phyloP scores from a whole-genome alignment of 1,140 invertebrate species.

The Mycetomoellerius zeteki region DNA sequence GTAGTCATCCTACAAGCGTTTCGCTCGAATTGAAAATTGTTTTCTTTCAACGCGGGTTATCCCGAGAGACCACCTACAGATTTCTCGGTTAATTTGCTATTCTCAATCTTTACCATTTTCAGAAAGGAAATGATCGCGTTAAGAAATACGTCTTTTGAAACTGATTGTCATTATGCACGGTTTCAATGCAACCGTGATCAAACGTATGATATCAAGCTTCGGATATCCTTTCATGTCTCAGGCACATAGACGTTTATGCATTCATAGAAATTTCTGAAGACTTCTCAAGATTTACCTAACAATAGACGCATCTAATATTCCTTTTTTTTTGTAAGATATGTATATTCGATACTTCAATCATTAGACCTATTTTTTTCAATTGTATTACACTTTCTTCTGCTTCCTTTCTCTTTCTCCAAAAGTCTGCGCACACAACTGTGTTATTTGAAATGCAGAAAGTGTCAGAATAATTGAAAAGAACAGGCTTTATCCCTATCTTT shows the following conservation, averaged over 20 bases:
- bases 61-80: background rate
- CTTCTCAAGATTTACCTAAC: slow-evolving; percentile 28
- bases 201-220: background rate
- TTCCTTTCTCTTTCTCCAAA: background rate
- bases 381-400: background rate
- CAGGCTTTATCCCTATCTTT: background rate
- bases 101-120: background rate
- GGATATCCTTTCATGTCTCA: background rate
- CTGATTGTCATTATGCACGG: background rate
- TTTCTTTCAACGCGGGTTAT: background rate
- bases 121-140: background rate
- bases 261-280: slow-evolving; percentile 10
- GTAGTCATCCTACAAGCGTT: background rate
- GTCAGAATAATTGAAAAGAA: slow-evolving; percentile 11
- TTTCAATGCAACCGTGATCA: background rate
- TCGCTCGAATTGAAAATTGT: background rate
- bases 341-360: background rate
- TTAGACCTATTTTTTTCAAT: background rate
- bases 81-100: slow-evolving; percentile 11
- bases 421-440: background rate
- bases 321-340: background rate
- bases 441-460: slow-evolving; percentile 38
- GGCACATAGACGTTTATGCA: background rate
- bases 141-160: slow-evolving; percentile 18
- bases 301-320: background rate